Base-by-base conservation (phyloP, 2,888 invertebrate species). In the Zelleria hepariella region DNA sequence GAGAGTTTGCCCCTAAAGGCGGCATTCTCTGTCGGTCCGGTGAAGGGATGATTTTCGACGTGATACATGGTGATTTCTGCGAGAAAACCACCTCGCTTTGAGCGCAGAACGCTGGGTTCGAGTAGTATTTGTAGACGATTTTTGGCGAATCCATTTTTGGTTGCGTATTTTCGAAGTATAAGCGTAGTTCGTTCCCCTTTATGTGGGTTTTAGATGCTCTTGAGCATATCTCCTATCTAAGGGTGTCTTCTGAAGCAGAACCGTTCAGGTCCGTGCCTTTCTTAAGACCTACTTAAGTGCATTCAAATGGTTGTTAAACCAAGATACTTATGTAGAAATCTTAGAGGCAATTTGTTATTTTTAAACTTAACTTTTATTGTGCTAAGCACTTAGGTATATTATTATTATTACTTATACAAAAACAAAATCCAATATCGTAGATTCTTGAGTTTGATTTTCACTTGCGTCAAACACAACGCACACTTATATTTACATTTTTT, bases 51-150 rank as follows among this genome's bases (percentile, higher is more conserved):
- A 84, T 71, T 61, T 81, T 81, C 0, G 67, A 63, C 18, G 79
- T 76, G 8, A 79, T 67, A 48, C 82, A 80, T 71, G 68, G 68
- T 15, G 77, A 75, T 58, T 87, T 87, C 62, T 90, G 86, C 8
- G 77, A 77, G 61, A 83, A 89, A 27, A 84, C 69, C 65, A 80
- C 92, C 71, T 95, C 95, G 73, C 94, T 94, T 79, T 94, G 93
- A 26, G 93, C 92, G 73, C 94, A 94, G 73, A 95, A 95, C 0
- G 94, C 94, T 59, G 94, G 94, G 74, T 95, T 95, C 5, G 93
- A 93, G 70, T 95, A 95, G 68, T 93, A 93, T 77, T 92, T 90
- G 72, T 89, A 89, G 2, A 89, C 79, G 7, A 89, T 89, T 72
- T 87, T 89, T 27, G 89, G 89, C 21, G 89, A 89, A 64, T 89